Conservation (phyloP, 1,140 invertebrate species). For the Drosophila tristis region DNA sequence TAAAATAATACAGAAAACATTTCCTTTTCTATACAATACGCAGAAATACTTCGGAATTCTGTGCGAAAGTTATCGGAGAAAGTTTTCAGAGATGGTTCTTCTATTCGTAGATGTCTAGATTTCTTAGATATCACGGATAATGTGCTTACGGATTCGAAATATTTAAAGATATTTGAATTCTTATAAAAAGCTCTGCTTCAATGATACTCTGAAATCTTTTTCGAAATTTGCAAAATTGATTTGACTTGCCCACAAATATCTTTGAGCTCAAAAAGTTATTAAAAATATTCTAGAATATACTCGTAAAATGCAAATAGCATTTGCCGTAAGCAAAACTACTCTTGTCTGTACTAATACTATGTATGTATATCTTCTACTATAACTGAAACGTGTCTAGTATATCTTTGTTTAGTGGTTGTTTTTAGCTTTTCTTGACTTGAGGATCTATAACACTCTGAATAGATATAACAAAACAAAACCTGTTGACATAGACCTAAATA, state of each 20-base stretch:
- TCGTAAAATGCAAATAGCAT: constrained; percentile 32
- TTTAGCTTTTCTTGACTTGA: constrained; percentile 12
- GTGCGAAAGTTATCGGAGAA: no score
- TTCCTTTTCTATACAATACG: no score
- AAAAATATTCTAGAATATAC: constrained; percentile 24
- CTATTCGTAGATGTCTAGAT: no score
- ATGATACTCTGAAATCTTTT: background rate
- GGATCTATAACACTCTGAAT: constrained; percentile 25
- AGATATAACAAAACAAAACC: constrained; percentile 4
- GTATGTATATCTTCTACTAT: constrained; percentile 26
- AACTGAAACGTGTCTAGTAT: constrained; percentile 22
- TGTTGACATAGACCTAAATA: constrained; percentile 49
- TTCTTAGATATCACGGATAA: no score
- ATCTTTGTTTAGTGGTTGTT: constrained; percentile 14
- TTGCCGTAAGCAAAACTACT: constrained; percentile 34
- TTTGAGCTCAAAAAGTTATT: constrained; percentile 27
- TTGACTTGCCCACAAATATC: constrained; percentile 14
- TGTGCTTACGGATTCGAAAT: no score
- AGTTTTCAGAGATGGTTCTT: no score
- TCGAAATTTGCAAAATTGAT: background rate
- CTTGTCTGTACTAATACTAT: constrained; percentile 14
- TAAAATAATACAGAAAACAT: no score
- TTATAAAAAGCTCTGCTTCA: no score
- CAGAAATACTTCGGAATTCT: no score
- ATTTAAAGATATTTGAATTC: no score